A percentile compares a stretch with the other conserved stretches of the same genome.
Evolutionary conservation across 2,797 vertebrate species (phyloP).

Genomic region (Pseudochromis fuscus): DNA sequence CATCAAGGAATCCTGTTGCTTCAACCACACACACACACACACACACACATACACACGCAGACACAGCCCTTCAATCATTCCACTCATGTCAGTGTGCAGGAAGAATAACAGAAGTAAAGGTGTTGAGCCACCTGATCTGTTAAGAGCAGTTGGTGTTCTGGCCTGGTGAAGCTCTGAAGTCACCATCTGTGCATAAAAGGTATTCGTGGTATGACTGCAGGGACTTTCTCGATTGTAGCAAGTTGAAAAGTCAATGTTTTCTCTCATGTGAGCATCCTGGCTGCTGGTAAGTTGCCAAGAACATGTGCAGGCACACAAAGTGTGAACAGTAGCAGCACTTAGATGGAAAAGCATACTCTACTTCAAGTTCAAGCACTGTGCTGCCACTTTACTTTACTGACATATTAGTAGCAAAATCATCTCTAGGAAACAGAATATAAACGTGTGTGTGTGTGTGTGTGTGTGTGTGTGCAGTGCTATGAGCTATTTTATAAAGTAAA

Average conservation of each 20-base stretch:
- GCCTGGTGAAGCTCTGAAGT: constrained; percentile 45
- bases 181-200: constrained; percentile 61
- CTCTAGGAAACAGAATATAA: neutral
- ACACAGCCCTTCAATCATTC: constrained; percentile 19
- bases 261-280: constrained; percentile 4
- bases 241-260: constrained; percentile 22
- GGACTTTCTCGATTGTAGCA: constrained; percentile 29
- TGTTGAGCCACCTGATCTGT: constrained; percentile 57
- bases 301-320: neutral
- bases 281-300: constrained; percentile 9
- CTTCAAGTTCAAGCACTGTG: too few relatives aligned
- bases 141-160: constrained; percentile 35
- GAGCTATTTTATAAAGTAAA: too few relatives aligned
- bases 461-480: too few relatives aligned
- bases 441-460: too few relatives aligned
- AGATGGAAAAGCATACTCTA: neutral
- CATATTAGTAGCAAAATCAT: neutral
- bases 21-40: constrained; percentile 12
- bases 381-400: neutral
- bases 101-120: constrained; percentile 32
- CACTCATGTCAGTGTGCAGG: constrained; percentile 25
- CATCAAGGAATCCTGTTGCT: constrained; percentile 14
- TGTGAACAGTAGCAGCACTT: neutral
- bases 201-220: constrained; percentile 58
- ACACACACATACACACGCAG: neutral